Base-by-base conservation (phyloP, 1,140 invertebrate species). In the Streblospio benedicti region DNA sequence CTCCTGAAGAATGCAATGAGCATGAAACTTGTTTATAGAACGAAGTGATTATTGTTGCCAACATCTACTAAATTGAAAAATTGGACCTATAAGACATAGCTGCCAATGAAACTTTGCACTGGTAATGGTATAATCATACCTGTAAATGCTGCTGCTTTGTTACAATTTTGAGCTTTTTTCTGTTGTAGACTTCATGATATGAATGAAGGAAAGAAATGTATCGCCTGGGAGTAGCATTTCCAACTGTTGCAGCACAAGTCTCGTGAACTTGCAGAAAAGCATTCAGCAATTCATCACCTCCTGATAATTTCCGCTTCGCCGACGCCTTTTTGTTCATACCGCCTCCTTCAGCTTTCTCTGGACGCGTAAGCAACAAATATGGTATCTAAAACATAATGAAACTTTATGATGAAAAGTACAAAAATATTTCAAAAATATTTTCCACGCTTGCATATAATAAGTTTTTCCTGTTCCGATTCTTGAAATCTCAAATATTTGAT, bases 131-230 rank as follows among this genome's bases (percentile, higher is more conserved):
- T n/a, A 43, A 52, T n/a, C 35, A 67, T 74, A 85, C 84, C 79
- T 85, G 78, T 33, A 87, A 71, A 73, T 84, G 83, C 5, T 76
- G 67, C 64, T 83, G 78, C 66, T 80, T 78, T 35, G 77, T 75
- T 45, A 76, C 71, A 41, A 86, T 82, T 30, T 67, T 76, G 16
- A 72, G 64, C 57, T 82, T 80, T 71, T 84, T 85, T 50, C 79
- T 76, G n/a, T 67, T 69, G 66, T 81, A 84, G 18, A 86, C 79
- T 20, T 79, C 67, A 23, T 79, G 71, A 66, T 85, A 88, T 4
- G 82, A 82, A 54, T 84, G 77, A 2, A 88, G 74, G 67, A 88
- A 83, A 16, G 77, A 71, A 25, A 84, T 75, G 73, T 81, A 87
- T 57, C 81, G 77, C 31, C 79, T 74, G 4, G 83, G 85, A 27